These are phyloP conservation scores for Phengaris arion DNA, from an alignment of 2,888 invertebrate species.

Conservation along the genomic window DNA sequence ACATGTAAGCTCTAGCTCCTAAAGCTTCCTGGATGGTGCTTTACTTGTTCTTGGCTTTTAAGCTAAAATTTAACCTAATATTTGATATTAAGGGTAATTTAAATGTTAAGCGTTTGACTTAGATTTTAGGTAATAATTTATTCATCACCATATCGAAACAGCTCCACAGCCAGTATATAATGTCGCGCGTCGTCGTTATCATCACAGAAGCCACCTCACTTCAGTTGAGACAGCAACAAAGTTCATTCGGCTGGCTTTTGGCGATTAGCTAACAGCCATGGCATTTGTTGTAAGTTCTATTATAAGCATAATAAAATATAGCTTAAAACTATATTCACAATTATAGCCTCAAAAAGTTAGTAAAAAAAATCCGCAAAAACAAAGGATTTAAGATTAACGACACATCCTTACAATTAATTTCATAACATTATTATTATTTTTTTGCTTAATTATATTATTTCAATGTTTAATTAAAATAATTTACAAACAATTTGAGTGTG, in stretches of 20 bases:
- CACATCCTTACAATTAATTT: too few species aligned
- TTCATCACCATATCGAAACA: slow-evolving; percentile 57
- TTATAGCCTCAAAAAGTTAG: too few species aligned
- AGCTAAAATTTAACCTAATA: not conserved
- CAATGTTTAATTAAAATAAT: too few species aligned
- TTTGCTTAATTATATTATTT: too few species aligned
- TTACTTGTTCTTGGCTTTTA: not conserved
- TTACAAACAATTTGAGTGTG: too few species aligned
- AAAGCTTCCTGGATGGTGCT: not conserved
- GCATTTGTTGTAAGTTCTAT: slow-evolving; percentile 71
- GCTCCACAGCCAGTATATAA: slow-evolving; percentile 67
- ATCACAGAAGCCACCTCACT: slow-evolving; percentile 64
- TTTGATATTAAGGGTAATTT: not conserved
- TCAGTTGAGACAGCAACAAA: slow-evolving; percentile 68
- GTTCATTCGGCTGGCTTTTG: slow-evolving; percentile 63
- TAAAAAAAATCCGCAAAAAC: too few species aligned
- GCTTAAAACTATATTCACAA: not conserved
- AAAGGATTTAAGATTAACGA: too few species aligned
- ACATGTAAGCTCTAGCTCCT: too few species aligned
- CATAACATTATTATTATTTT: too few species aligned
- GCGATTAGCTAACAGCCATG: slow-evolving; percentile 79
- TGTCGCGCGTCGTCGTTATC: slow-evolving; percentile 57
- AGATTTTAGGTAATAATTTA: slow-evolving; percentile 40
- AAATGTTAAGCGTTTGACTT: slow-evolving; percentile 3
- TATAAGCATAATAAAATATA: slow-evolving; percentile 24